Evolutionary conservation across 2,113 vertebrate species (phyloP).

Genomic region (Brienomyrus brachyistius): DNA sequence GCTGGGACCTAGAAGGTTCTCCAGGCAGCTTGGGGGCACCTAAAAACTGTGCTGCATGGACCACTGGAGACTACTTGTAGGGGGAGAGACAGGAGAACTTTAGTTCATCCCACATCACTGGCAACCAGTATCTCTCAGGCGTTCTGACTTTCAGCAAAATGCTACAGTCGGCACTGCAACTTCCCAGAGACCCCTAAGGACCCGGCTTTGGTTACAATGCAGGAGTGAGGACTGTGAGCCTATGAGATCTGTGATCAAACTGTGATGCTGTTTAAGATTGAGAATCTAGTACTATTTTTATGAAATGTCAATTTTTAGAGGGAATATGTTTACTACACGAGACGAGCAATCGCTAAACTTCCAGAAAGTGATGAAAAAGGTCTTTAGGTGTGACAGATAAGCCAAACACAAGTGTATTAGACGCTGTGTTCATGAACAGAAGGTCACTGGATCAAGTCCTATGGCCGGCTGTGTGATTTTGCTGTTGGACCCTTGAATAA

Average conservation of each 20-base stretch:
- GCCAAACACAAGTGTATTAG: background rate
- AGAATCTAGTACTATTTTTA: background rate
- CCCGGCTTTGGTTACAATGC: background rate
- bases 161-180: background rate
- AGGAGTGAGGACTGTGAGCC: background rate
- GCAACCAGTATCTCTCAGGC: background rate
- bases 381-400: background rate
- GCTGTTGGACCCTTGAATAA: background rate
- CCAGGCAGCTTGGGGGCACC: background rate
- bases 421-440: background rate
- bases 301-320: background rate
- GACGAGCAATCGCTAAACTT: background rate
- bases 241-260: background rate
- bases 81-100: background rate
- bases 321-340: background rate
- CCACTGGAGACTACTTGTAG: background rate
- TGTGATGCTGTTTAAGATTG: background rate
- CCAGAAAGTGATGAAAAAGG: background rate
- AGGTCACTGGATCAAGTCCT: background rate
- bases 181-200: background rate
- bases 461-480: background rate
- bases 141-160: background rate
- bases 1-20: background rate
- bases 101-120: background rate
- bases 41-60: background rate